Evolutionary conservation across 64 coral and sea anemone species (phyloP).

Genomic region (Pachyseris speciosa): DNA sequence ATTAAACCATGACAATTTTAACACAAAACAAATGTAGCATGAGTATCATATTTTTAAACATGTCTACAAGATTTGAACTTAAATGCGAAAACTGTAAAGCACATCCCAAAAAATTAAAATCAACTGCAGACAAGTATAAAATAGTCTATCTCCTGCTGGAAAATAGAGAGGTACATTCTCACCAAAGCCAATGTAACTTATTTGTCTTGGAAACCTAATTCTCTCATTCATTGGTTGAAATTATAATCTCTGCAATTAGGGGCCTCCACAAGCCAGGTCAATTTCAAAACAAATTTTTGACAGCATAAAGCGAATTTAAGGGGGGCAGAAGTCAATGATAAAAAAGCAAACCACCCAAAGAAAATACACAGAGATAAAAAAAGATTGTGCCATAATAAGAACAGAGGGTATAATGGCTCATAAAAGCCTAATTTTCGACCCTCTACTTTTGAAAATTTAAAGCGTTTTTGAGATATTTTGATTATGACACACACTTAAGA

Average conservation of each 20-base stretch:
- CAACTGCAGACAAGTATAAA: not conserved
- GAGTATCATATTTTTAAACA: not conserved
- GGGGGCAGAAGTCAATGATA: constrained; percentile 22
- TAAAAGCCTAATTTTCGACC: not conserved
- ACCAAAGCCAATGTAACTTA: not conserved
- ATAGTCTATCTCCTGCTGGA: not conserved
- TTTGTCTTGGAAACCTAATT: not conserved
- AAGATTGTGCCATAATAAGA: not conserved
- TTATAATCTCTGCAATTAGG: not conserved
- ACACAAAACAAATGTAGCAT: not conserved
- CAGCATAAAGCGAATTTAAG: not conserved
- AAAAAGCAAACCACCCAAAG: not conserved
- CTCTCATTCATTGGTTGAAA: not conserved
- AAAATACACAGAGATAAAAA: constrained; percentile 29
- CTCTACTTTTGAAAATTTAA: not conserved
- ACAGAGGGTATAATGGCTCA: not conserved
- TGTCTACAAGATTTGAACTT: not conserved
- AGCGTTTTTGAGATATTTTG: not conserved
- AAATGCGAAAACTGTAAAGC: no score
- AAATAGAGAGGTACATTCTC: not conserved
- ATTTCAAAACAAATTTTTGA: constrained; percentile 37
- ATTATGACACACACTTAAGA: not conserved
- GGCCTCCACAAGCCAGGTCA: not conserved
- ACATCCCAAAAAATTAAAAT: not conserved
- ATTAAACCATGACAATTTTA: not conserved